A percentile compares a stretch with the other conserved stretches of the same genome.
Conservation (phyloP, 2,797 vertebrate species). For the Bothrops alternatus region DNA sequence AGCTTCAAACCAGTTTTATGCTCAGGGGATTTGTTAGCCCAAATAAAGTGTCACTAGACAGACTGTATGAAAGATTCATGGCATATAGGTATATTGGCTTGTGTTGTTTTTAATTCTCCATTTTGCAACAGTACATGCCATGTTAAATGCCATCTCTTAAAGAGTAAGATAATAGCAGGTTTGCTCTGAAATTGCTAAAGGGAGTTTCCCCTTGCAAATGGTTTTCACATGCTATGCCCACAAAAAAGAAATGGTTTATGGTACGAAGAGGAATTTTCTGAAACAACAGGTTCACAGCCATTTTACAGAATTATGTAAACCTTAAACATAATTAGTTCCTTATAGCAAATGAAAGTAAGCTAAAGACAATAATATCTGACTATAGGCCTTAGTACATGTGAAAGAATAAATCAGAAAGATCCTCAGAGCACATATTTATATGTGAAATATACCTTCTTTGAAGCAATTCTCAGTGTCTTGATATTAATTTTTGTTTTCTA, state of each 20-base stretch:
- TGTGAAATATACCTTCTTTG: background rate
- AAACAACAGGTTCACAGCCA: background rate
- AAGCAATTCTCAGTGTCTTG: background rate
- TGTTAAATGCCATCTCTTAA: constrained; percentile 21
- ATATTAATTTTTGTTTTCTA: background rate
- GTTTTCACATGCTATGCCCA: accelerated
- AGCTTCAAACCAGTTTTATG: constrained; percentile 10
- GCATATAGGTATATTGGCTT: accelerated
- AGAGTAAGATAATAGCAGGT: background rate
- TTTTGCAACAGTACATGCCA: constrained; percentile 12
- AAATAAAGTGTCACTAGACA: constrained; percentile 12
- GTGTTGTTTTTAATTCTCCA: constrained; percentile 7
- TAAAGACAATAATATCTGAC: background rate
- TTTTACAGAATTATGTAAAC: background rate
- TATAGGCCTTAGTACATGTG: background rate
- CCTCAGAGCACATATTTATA: background rate
- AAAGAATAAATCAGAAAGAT: background rate
- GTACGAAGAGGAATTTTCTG: background rate
- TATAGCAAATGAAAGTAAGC: background rate
- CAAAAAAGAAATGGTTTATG: background rate
- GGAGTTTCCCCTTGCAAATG: constrained; percentile 22
- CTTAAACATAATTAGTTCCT: constrained; percentile 9
- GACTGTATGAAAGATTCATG: constrained; percentile 30
- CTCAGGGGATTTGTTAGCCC: constrained; percentile 8
- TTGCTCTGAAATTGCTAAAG: background rate